Evolutionary conservation across 2,888 invertebrate species (phyloP), one percentile per base, ranked within the genome.

Genomic region (Laspeyria flexula): DNA sequence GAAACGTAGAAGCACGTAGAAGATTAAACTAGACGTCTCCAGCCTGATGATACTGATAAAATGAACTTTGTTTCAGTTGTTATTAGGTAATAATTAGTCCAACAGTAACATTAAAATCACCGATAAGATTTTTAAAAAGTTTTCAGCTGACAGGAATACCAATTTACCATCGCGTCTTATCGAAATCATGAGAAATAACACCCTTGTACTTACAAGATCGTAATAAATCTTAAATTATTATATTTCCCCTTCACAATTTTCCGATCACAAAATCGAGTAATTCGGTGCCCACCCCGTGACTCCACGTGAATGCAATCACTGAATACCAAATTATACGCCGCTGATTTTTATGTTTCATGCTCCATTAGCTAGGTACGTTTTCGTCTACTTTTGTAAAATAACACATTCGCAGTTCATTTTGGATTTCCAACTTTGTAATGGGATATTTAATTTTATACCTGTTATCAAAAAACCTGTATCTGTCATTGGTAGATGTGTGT

Each of bases 241-340:
- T n/a, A 38, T 38, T 45, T 38, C 23, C 31, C 9, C 12, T 12
- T 15, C 13, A 23, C 13, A 38, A 39, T 15, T 31, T 45, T 4
- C 12, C 13, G 38, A 16, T 30, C 16, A n/a, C n/a, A 9, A 21
- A 21, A 21, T 23, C 11, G 11, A 9, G 4, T 16, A 23, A 31
- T 18, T n/a, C 25, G 12, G 21, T 12, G 10, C 12, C 10, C 27
- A 10, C 10, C 11, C 31, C 16, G 16, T 23, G 11, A 25, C 38
- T 45, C 30, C 15, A 10, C 30, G 21, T 16, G 44, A 30, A 45
- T 31, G 39, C 39, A 38, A 39, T 45, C 31, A 45, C 31, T 39
- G 45, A 31, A 39, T 39, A 39, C 15, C 25, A 39, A 45, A 37
- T 44, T 29, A 43, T 37, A 29, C 21, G 37, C 29, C 12, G 5